Conservation (phyloP, 2,797 vertebrate species). For the Labeo calbasu region DNA sequence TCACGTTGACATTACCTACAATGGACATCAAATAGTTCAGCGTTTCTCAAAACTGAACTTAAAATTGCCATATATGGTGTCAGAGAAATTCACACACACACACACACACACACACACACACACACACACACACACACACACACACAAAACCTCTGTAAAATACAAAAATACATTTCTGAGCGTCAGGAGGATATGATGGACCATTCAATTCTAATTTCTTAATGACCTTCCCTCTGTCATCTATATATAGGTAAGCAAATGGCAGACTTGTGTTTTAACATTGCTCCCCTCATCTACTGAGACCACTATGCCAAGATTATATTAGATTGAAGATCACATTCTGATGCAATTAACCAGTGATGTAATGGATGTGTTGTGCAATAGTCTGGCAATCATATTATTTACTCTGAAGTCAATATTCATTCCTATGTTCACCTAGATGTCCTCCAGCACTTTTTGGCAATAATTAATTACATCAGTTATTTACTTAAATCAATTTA, state of each 20-base stretch:
- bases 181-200: not conserved
- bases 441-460: not conserved
- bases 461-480: not conserved
- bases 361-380: not conserved
- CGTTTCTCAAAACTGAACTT: not conserved
- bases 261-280: not conserved
- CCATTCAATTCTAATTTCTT: not conserved
- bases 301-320: not conserved
- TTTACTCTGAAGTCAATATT: not conserved
- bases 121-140: not conserved
- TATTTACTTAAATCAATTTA: not conserved
- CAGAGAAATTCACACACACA: not conserved
- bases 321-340: slow-evolving; percentile 5
- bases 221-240: not conserved
- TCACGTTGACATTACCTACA: too few species aligned
- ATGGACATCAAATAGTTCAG: too few species aligned
- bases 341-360: slow-evolving; percentile 4
- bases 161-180: not conserved
- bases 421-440: not conserved
- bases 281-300: not conserved
- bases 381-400: slow-evolving; percentile 6
- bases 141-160: not conserved
- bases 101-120: too few species aligned
- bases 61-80: not conserved
- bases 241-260: slow-evolving; percentile 15